Evolutionary conservation across 2,113 vertebrate species (phyloP).

Genomic region (Acrocephalus arundinaceus): DNA sequence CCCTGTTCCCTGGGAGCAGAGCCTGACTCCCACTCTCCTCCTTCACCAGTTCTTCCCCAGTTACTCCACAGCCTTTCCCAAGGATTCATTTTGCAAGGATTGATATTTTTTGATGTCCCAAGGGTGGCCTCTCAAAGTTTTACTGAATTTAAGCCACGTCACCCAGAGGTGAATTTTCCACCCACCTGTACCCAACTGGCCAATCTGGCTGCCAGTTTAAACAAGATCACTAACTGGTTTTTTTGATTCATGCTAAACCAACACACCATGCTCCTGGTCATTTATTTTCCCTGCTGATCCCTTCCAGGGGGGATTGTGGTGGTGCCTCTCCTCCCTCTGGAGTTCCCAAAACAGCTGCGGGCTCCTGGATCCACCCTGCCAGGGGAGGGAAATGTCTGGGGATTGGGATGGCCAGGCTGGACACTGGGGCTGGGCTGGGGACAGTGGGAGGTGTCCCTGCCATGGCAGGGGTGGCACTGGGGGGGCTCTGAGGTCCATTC

Average conservation of each 20-base stretch:
- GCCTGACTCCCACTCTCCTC: background rate
- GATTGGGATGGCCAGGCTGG: background rate
- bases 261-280: background rate
- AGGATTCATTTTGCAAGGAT: background rate
- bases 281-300: background rate
- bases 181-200: too few species aligned
- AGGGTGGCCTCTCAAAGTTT: background rate
- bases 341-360: background rate
- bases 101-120: background rate
- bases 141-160: too few species aligned
- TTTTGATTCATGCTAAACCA: too few species aligned
- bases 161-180: too few species aligned
- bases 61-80: background rate
- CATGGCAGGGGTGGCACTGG: too few species aligned
- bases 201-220: too few species aligned
- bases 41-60: background rate
- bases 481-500: too few species aligned
- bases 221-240: too few species aligned
- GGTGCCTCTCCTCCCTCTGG: background rate
- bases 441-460: too few species aligned
- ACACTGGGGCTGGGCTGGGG: background rate
- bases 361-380: background rate
- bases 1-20: background rate
- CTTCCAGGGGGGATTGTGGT: background rate
- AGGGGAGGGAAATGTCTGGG: background rate